Evolutionary conservation across 2,888 invertebrate species (phyloP).

Genomic region (Hipparchia sbordonii): DNA sequence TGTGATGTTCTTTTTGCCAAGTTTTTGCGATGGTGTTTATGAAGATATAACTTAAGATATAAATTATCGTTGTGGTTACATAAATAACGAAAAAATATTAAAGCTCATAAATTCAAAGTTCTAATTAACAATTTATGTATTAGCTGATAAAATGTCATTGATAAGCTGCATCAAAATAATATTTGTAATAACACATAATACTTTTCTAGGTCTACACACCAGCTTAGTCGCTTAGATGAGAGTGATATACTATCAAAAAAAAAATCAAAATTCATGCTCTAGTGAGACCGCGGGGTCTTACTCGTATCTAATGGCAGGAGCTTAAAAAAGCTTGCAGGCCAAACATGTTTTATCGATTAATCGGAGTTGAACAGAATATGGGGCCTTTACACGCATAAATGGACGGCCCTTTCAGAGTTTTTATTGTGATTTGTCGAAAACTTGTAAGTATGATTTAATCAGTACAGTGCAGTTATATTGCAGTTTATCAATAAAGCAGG

Average conservation of each 20-base stretch:
- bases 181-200: neutral
- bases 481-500: too few relatives aligned
- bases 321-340: slow-evolving; percentile 7
- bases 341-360: slow-evolving; percentile 14
- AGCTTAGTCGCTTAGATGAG: neutral
- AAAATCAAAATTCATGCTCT: too few relatives aligned
- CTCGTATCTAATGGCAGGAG: neutral
- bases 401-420: neutral
- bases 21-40: neutral
- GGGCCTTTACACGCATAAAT: too few relatives aligned
- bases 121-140: neutral
- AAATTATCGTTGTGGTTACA: neutral
- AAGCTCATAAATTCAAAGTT: neutral
- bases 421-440: neutral
- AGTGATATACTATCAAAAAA: too few relatives aligned
- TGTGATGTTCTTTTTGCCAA: neutral
- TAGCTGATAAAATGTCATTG: too few relatives aligned
- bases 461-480: too few relatives aligned
- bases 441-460: too few relatives aligned
- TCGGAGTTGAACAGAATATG: neutral
- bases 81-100: neutral
- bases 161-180: neutral
- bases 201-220: neutral
- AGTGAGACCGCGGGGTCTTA: neutral
- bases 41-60: neutral